phyloP scores from a whole-genome alignment of 2,888 invertebrate genomes.

The Bursaphelenchus okinawaensis region DNA sequence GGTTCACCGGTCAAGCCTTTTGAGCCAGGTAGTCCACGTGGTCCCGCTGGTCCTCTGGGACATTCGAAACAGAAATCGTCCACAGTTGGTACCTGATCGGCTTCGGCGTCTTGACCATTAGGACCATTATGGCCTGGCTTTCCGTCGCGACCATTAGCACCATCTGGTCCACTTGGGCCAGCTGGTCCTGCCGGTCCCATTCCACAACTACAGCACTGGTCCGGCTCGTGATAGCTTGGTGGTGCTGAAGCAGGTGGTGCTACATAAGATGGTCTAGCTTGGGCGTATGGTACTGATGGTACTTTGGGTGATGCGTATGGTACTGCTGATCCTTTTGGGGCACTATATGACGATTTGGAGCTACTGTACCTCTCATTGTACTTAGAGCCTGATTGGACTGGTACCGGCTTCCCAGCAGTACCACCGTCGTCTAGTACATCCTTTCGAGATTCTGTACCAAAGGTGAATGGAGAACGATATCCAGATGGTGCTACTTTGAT shows the following conservation, averaged over 20 bases:
- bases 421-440: background rate
- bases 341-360: too few relatives aligned
- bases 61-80: background rate
- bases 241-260: background rate
- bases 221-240: background rate
- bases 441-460: background rate
- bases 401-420: background rate
- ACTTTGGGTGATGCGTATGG: too few relatives aligned
- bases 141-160: background rate
- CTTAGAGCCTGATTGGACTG: too few relatives aligned
- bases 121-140: background rate
- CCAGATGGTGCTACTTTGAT: background rate
- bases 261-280: background rate
- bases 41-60: background rate
- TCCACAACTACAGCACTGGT: conserved; percentile 6
- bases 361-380: too few relatives aligned
- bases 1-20: background rate
- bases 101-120: background rate
- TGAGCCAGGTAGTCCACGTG: background rate
- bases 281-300: too few relatives aligned
- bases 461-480: background rate
- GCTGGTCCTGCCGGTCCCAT: conserved; percentile 5
- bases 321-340: too few relatives aligned
- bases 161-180: background rate
- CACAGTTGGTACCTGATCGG: background rate